Base-by-base conservation (phyloP, 2,113 vertebrate species). In the Eclectus roratus region DNA sequence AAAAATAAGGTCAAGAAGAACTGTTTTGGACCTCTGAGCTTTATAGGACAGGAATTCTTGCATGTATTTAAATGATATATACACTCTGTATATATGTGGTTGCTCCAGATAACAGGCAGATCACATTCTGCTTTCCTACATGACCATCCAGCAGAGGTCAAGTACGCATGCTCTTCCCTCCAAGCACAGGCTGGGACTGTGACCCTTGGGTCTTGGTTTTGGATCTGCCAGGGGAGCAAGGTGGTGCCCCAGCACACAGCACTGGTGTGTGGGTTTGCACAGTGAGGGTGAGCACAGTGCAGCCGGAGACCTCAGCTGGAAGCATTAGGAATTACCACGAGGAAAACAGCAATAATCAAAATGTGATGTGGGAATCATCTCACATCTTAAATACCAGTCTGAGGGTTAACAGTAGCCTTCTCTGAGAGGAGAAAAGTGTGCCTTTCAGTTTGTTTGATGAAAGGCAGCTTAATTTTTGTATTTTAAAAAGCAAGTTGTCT, bases 171-270 rank as follows among this genome's bases (percentile, higher is more conserved):
- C 6, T n/a, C 25, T 63, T 53, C 27, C 41, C n/a, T 41, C 25
- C n/a, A 44, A 39, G 55, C 29, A 11, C 41, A 56, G 61, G 15
- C 55, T 63, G 27, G 61, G 55, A 18, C 46, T 20, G 27, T 27
- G 27, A 39, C 23, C 33, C 25, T 23, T 65, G 25, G 33, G 6
- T 73, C 41, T 70, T 43, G 29, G 19, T 55, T 80, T 65, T 0
- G 1, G 33, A 43, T 63, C 20, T 53, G 52, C 2, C 1, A 14
- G 52, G 31, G 18, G 13, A 72, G 12, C 0, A 0, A 33, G 72
- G 43, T 69, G 91, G 17, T 0, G 0, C 20, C 24, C 31, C 1
- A 0, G 47, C 47, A 37, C 35, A 12, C 6, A 49, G 83, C 2
- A 1, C 65, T 53, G 41, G 17, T 46, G 27, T 11, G 20, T 35